Conservation (phyloP, 2,113 vertebrate genomes). For the Oreochromis aureus region DNA sequence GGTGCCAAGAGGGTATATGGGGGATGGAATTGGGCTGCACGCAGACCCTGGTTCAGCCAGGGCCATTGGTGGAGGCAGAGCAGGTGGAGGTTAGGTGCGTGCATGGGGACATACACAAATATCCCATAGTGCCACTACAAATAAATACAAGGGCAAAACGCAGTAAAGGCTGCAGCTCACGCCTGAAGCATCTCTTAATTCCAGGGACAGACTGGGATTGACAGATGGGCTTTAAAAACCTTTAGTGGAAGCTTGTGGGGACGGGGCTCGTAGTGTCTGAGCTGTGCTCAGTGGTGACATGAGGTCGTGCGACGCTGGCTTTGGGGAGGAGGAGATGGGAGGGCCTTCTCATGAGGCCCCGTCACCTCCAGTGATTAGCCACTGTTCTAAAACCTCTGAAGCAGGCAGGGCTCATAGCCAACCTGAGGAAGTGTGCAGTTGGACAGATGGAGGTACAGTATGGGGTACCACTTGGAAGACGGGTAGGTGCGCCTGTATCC, state of each 20-base stretch:
- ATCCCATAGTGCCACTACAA: rapidly evolving
- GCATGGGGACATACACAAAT: background rate
- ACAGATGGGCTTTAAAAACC: background rate
- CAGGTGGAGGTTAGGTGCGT: rapidly evolving
- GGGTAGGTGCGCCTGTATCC: background rate
- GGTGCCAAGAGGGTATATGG: background rate
- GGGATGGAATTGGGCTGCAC: background rate
- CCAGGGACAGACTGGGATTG: background rate
- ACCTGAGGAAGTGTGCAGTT: background rate
- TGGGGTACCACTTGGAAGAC: rapidly evolving
- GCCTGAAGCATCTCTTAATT: background rate
- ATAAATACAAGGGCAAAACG: background rate
- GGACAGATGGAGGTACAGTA: background rate
- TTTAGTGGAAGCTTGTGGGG: background rate
- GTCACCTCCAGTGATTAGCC: background rate
- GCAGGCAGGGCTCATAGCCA: background rate
- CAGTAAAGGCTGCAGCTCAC: background rate
- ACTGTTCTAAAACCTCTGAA: background rate
- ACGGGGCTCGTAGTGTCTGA: background rate
- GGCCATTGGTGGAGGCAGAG: background rate
- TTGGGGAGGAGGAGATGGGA: background rate
- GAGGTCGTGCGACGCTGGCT: background rate
- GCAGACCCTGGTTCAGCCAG: background rate
- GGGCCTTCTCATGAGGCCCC: background rate
- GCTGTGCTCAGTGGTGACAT: background rate